A percentile compares a stretch with the other conserved stretches of the same genome.
Evolutionary conservation across 64 coral and sea anemone genomes (phyloP).

Genomic region (Orbicella faveolata): DNA sequence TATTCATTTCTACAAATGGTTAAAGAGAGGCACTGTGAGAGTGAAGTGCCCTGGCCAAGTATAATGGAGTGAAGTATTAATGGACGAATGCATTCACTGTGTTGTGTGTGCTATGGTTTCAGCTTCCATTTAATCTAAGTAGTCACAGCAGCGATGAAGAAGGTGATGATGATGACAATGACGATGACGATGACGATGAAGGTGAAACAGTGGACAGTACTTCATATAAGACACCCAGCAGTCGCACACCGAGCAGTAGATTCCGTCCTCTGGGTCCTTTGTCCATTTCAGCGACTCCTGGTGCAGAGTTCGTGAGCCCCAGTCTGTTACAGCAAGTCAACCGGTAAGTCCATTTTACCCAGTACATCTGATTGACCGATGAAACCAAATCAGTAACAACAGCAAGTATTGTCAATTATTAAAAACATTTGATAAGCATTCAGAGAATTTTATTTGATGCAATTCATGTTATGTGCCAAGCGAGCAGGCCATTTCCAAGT

Average conservation of each 20-base stretch:
- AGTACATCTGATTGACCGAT: background rate
- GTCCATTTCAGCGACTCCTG: conserved; percentile 41
- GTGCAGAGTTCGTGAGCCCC: conserved; percentile 70
- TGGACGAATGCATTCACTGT: background rate
- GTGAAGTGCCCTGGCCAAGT: too few relatives aligned
- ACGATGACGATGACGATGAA: conserved; percentile 31
- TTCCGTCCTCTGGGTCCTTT: conserved; percentile 80
- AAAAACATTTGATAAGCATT: too few relatives aligned
- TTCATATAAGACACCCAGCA: conserved; percentile 73
- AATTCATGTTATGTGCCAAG: too few relatives aligned
- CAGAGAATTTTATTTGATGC: too few relatives aligned
- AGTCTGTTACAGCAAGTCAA: conserved; percentile 74
- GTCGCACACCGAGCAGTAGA: conserved; percentile 70
- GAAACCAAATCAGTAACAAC: background rate
- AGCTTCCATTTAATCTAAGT: conserved; percentile 60
- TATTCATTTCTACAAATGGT: too few relatives aligned
- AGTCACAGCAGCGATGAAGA: conserved; percentile 44
- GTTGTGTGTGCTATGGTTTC: background rate
- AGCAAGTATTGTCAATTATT: too few relatives aligned
- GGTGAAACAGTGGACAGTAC: conserved; percentile 29
- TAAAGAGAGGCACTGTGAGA: too few relatives aligned
- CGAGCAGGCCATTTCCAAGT: too few relatives aligned
- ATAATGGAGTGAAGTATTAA: too few relatives aligned
- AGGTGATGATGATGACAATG: conserved; percentile 40
- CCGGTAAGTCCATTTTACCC: conserved; percentile 28